Conservation (phyloP, 23 tunicate species). For the Phallusia fumigata region DNA sequence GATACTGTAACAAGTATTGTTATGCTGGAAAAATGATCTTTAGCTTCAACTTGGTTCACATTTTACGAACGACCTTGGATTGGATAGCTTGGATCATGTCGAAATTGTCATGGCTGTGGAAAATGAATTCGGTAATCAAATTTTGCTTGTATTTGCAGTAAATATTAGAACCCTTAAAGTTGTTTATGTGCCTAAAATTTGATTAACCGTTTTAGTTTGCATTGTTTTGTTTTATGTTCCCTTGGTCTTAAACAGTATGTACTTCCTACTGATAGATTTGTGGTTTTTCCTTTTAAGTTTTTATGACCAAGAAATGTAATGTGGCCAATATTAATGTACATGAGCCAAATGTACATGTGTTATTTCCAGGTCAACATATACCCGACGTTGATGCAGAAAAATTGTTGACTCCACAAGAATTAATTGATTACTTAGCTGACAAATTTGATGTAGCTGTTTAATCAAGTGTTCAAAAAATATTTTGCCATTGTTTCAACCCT, state of each 20-base stretch:
- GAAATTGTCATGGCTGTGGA: slow-evolving; percentile 88
- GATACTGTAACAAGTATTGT: not conserved
- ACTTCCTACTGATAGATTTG: no score
- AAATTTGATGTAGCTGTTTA: slow-evolving; percentile 36
- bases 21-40: not conserved
- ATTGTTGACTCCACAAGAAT: slow-evolving; percentile 85
- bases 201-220: no score
- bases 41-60: slow-evolving; percentile 59
- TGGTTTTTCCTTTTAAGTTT: no score
- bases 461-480: no score
- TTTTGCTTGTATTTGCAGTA: not conserved
- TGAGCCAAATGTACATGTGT: no score
- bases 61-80: slow-evolving; percentile 83
- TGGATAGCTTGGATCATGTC: slow-evolving; percentile 94
- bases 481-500: no score
- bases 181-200: no score
- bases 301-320: no score
- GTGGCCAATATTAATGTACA: no score
- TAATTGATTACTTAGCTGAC: slow-evolving; percentile 76
- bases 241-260: no score
- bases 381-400: slow-evolving; percentile 78
- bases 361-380: slow-evolving; percentile 37
- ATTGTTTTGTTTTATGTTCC: no score
- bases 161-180: no score
- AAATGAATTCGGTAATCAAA: slow-evolving; percentile 66